These are phyloP conservation scores for Drosophila virilis DNA, from an alignment of 1,140 invertebrate species.

Conservation along the genomic window DNA sequence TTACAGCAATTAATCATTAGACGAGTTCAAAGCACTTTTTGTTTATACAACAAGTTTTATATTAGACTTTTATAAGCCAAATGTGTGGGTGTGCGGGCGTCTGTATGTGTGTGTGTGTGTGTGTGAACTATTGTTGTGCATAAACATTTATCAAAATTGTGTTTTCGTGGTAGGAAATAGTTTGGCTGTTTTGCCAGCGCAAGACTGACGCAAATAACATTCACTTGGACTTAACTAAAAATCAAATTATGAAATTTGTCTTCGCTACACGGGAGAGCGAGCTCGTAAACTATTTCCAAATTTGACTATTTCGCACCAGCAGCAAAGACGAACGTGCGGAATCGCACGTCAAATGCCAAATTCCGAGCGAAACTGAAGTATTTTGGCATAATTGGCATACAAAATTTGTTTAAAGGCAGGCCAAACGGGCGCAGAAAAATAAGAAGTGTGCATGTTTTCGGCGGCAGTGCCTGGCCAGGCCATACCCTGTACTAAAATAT, in stretches of 20 bases:
- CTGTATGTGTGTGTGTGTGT: conserved; percentile 15
- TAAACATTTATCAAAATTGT: conserved; percentile 38
- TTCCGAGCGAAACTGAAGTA: conserved; percentile 52
- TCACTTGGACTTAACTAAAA: conserved; percentile 44
- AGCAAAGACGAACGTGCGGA: conserved; percentile 56
- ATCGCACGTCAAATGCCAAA: conserved; percentile 60
- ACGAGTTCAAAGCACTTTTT: conserved; percentile 67
- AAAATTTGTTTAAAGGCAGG: conserved; percentile 34
- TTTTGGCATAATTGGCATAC: conserved; percentile 68
- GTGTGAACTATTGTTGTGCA: conserved; percentile 32
- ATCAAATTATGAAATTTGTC: conserved; percentile 48
- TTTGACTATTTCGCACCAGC: conserved; percentile 37
- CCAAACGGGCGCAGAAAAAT: conserved; percentile 5
- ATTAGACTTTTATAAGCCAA: conserved; percentile 15
- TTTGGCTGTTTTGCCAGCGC: conserved; percentile 34
- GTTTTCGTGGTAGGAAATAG: conserved; percentile 33
- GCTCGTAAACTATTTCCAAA: conserved; percentile 46
- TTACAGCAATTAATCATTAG: conserved; percentile 64
- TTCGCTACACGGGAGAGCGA: neutral
- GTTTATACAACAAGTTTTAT: conserved; percentile 28
- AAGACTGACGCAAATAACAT: conserved; percentile 55
- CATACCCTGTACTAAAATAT: neutral
- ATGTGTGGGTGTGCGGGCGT: conserved; percentile 10
- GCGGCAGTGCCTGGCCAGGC: neutral
- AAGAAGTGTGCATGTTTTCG: neutral